A percentile compares a stretch with the other conserved stretches of the same genome.
Conservation (phyloP, 1,140 invertebrate species). For the Sycophila sp. region DNA sequence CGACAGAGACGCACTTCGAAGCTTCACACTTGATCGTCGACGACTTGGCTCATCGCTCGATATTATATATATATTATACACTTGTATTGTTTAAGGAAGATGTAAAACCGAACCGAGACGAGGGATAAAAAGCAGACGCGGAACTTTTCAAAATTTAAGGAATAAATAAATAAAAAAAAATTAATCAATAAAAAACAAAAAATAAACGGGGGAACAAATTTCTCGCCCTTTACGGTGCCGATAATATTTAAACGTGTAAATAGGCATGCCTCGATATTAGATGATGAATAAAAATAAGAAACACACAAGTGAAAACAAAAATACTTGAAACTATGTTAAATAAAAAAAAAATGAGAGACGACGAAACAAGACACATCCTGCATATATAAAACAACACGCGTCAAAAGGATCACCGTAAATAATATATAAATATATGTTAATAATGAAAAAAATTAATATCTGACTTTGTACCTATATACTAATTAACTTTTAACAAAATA, state of each 20-base stretch:
- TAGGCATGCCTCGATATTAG: conserved; percentile 61
- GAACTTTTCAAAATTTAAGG: conserved; percentile 28
- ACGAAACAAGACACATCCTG: conserved; percentile 1
- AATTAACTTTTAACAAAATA: conserved; percentile 55
- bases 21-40: background rate
- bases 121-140: background rate
- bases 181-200: too few species aligned
- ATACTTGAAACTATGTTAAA: conserved; percentile 38
- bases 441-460: conserved; percentile 58
- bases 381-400: conserved; percentile 33
- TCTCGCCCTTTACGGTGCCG: conserved; percentile 55
- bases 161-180: too few species aligned
- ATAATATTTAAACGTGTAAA: conserved; percentile 54
- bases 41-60: background rate
- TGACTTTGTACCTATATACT: conserved; percentile 64
- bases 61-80: background rate
- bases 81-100: conserved; percentile 13
- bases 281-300: conserved; percentile 39
- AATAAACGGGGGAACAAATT: conserved; percentile 36
- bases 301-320: conserved; percentile 29
- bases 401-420: conserved; percentile 46
- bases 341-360: conserved; percentile 35
- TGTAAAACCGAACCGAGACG: background rate
- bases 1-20: background rate
- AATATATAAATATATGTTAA: conserved; percentile 51